Base-by-base conservation (phyloP, 2,113 vertebrate genomes). In the Oxygymnocypris stewartii region DNA sequence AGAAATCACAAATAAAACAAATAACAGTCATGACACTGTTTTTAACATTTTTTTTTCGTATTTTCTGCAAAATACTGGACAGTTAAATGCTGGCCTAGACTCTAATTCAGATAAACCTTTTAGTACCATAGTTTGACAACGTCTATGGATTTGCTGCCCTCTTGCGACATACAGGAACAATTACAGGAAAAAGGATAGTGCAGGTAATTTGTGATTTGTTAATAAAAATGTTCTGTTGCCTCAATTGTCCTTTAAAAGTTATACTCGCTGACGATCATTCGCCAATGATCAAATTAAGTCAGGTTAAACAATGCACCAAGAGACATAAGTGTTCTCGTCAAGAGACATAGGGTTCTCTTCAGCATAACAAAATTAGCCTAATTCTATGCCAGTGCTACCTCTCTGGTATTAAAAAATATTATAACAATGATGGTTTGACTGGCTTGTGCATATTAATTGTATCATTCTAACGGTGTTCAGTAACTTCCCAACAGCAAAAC, bases 121-220 rank as follows among this genome's bases (percentile, higher is more conserved):
- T 20, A 37, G 16, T 54, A 11, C 6, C 18, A 59, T 14, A 31
- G 35, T 75, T 57, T 79, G 13, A 59, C 3, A 16, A 73, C 18
- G 42, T 20, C 4, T 87, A 23, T 61, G 71, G 37, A 57, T 78
- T 77, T 87, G 71, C 85, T 87, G 88, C 78, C 85, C 71, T 79
- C 88, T 85, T 76, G 77, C 78, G 88, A 23, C 47, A 18, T 6
- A 37, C 37, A 6, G n/a, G 7, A 28, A 47, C 42, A 61, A 51
- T 42, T 63, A 47, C 47, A 84, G 1, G 2, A 11, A 42, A 28
- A 47, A 13, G 4, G 4, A 11, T 14, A 65, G 12, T 28, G 12
- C 20, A 9, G n/a, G 47, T 51, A 0, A 76, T 49, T 16, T 49
- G n/a, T 28, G 74, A 18, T 31, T 71, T 40, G 31, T 0, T 9